Base-by-base conservation (phyloP, 2,113 vertebrate genomes). In the zebrafish (Danio rerio) region DNA sequence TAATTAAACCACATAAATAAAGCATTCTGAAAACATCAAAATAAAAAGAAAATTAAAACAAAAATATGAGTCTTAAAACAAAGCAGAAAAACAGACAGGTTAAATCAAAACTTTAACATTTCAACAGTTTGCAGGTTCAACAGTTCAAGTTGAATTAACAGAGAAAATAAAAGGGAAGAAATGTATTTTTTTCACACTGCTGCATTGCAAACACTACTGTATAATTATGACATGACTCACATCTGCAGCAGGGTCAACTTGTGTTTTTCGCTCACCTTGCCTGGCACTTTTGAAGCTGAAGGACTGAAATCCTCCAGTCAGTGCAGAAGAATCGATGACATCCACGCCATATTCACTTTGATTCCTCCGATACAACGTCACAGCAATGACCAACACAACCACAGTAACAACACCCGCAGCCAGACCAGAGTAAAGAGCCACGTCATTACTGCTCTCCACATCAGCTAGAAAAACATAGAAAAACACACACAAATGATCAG, bases 221-320 rank as follows among this genome's bases (percentile, higher is more conserved):
- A 47, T 71, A 71, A 50, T 71, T 52, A 71, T 31, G 12, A 9
- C 18, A 7, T 74, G 71, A 16, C 47, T 61, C 13, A 78, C 47
- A 16, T 5, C 40, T 40, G 5, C 9, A 12, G 4, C 49, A 31
- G 5, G 8, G 10, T 40, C 7, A 63, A 76, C 9, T 16, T 71
- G 52, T 49, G 59, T 40, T 66, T 65, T 79, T 66, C 4, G 78
- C 90, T 96, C 92, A 99, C 98, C 98, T 96, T 97, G 97, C 90
- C 95, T 95, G 89, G 95, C 95, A 85, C 96, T 95, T 94, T 98
- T 99, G 95, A 99, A 99, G 94, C 96, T 98, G 94, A 99, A 98
- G 69, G 96, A 96, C 94, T 99, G 98, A 93, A 97, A 98, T 86
- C 96, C 97, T 89, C 98, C 97, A 1, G 96, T 95, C 85, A 99